phyloP scores from a whole-genome alignment of 2,888 invertebrate species.

The Acleris literana region DNA sequence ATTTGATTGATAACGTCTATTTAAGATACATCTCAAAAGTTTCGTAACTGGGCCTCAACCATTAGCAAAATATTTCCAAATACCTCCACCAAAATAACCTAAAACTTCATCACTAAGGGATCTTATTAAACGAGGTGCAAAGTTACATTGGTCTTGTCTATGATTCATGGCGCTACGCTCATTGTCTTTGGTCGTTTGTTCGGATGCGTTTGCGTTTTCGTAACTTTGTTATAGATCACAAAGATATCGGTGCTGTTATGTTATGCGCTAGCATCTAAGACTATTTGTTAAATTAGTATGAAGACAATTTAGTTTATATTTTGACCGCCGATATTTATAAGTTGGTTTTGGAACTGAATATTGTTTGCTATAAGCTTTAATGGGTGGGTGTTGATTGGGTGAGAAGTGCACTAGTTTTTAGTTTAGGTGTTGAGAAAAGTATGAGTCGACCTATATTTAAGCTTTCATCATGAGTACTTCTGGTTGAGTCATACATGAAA shows the following conservation, averaged over 20 bases:
- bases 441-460: slow-evolving; percentile 38
- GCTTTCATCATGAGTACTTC: slow-evolving; percentile 29
- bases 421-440: slow-evolving; percentile 40
- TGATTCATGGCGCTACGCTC: slow-evolving; percentile 66
- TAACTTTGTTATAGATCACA: slow-evolving; percentile 32
- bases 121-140: slow-evolving; percentile 13
- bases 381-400: slow-evolving; percentile 63
- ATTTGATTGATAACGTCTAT: slow-evolving; percentile 64
- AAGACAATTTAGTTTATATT: neutral
- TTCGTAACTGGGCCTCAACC: slow-evolving; percentile 59
- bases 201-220: slow-evolving; percentile 41
- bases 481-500: slow-evolving; percentile 33
- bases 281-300: slow-evolving; percentile 1
- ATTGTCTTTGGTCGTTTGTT: slow-evolving; percentile 59
- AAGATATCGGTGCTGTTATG: slow-evolving; percentile 22
- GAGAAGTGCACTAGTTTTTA: slow-evolving; percentile 53
- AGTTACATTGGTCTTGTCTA: slow-evolving; percentile 39
- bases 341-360: slow-evolving; percentile 50
- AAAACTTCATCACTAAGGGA: slow-evolving; percentile 1
- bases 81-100: slow-evolving; percentile 22
- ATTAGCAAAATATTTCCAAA: slow-evolving; percentile 35
- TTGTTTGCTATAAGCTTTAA: slow-evolving; percentile 60
- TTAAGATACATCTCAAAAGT: slow-evolving; percentile 56
- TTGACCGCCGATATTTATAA: slow-evolving; percentile 15
- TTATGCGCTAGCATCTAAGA: neutral